Base-by-base conservation (phyloP, 2,113 vertebrate genomes). In the Nothocercus nigrocapillus region DNA sequence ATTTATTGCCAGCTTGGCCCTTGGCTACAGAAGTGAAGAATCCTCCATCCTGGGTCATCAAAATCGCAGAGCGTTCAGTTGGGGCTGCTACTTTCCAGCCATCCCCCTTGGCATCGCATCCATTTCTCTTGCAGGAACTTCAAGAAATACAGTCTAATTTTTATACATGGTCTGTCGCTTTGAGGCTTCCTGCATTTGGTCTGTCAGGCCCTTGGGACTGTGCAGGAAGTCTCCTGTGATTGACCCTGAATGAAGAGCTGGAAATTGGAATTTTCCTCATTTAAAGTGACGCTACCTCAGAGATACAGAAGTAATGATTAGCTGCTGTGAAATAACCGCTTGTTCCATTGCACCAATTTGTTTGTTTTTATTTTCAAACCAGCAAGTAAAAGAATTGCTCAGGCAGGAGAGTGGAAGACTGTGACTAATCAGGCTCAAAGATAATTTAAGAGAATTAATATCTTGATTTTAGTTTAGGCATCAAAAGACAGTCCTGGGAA, bases 391-490 rank as follows among this genome's bases (percentile, higher is more conserved):
- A 90, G 75, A 18, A 94, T 18, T 13, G 1, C 32, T 82, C 13
- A 6, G 78, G n/a, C 70, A 76, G 47, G 30, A 82, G 45, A 69
- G 42, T n/a, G 45, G 62, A 76, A 81, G n/a, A 44, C 32, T 21
- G 1, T 2, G 56, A 91, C 68, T 47, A 93, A 88, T 90, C 68
- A 61, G 64, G 34, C 86, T 82, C 66, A 61, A 82, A 63, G 47
- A 58, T 58, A 8, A 56, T 58, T 61, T 68, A 42, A 75, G 66
- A 79, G 44, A 61, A 36, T 88, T 36, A 22, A 78, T 77, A n/a
- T 90, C 73, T 86, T 75, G 30, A 25, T 92, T 90, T 82, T 73
- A 45, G 10, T 42, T 86, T 18, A 4, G 10, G 78, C 40, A 88
- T 82, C 56, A 82, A 80, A 62, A 47, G 19, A 3, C 21, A 7